Evolutionary conservation across 2,888 invertebrate species (phyloP).

Genomic region (Teleiodes luculella): DNA sequence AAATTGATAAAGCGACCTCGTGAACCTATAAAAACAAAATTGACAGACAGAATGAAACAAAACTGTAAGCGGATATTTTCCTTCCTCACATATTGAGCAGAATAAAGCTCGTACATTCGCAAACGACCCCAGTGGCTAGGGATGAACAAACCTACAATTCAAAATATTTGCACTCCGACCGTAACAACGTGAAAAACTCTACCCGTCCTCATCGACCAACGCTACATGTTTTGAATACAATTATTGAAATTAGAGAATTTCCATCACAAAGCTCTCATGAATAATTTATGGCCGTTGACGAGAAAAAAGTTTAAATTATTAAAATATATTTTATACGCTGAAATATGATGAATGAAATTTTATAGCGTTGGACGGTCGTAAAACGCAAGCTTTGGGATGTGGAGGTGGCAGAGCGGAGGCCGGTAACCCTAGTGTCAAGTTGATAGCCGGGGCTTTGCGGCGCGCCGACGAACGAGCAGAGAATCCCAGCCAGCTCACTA

Average conservation of each 20-base stretch:
- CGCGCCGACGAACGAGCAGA: slow-evolving; percentile 59
- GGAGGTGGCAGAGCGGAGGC: slow-evolving; percentile 20
- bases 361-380: slow-evolving; percentile 6
- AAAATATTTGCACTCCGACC: slow-evolving; percentile 5
- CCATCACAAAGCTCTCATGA: slow-evolving; percentile 52
- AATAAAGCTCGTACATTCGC: slow-evolving; percentile 21
- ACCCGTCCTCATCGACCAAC: slow-evolving; percentile 34
- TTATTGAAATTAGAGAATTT: slow-evolving; percentile 58
- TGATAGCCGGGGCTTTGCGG: slow-evolving; percentile 62
- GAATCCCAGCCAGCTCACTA: slow-evolving; percentile 52
- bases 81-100: slow-evolving; percentile 20
- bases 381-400: neutral
- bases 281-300: slow-evolving; percentile 41
- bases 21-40: neutral
- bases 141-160: neutral
- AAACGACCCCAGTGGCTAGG: neutral
- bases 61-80: slow-evolving; percentile 39
- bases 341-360: slow-evolving; percentile 16
- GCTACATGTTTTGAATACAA: slow-evolving; percentile 51
- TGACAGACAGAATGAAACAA: slow-evolving; percentile 17
- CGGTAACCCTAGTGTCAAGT: slow-evolving; percentile 51
- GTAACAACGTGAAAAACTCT: slow-evolving; percentile 12
- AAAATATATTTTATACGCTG: slow-evolving; percentile 30
- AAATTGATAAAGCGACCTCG: neutral
- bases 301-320: slow-evolving; percentile 41